Percentiles rank a stretch among this genome's conserved stretches.
Conservation (phyloP, 2,113 vertebrate genomes). For the Terrapene triunguis region DNA sequence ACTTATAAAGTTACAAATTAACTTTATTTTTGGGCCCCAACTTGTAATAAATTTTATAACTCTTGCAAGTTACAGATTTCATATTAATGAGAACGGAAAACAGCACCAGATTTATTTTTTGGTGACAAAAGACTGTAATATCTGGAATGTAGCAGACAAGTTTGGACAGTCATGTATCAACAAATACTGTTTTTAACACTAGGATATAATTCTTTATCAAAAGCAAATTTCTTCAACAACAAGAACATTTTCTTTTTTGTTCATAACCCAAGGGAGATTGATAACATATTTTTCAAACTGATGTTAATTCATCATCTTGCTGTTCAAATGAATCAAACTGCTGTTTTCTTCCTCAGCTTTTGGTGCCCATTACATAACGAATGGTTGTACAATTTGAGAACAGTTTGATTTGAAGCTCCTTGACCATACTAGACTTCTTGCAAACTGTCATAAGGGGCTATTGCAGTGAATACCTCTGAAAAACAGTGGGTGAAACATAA, state of each 20-base stretch:
- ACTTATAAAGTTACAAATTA: background rate
- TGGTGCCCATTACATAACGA: background rate
- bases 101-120: background rate
- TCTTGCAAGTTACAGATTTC: background rate
- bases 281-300: rapidly evolving
- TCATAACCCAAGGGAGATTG: background rate
- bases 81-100: background rate
- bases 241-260: background rate
- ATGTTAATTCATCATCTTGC: background rate
- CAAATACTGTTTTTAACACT: background rate
- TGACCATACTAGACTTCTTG: background rate
- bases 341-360: background rate
- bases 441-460: background rate
- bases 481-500: background rate
- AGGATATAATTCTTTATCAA: background rate
- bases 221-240: background rate
- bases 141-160: background rate
- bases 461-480: background rate
- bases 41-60: background rate
- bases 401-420: background rate
- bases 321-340: background rate
- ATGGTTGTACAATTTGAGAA: background rate
- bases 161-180: background rate
- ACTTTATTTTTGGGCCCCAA: background rate
- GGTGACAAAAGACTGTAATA: background rate